Percentiles rank a stretch among this genome's conserved stretches.
phyloP scores from a whole-genome alignment of 2,888 invertebrate species.

The Terebella lapidaria region DNA sequence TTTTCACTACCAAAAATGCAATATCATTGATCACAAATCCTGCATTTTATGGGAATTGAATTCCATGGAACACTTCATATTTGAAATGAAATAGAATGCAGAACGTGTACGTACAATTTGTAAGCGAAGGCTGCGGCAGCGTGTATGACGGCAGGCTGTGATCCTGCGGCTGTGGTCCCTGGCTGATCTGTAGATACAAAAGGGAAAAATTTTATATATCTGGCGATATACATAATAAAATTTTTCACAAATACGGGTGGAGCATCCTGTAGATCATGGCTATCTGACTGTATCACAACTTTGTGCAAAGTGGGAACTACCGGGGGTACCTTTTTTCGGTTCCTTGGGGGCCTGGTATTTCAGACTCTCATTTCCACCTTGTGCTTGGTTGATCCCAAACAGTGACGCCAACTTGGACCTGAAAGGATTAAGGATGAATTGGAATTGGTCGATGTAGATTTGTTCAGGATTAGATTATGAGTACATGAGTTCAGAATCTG shows the following conservation, averaged over 20 bases:
- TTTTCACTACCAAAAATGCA: neutral
- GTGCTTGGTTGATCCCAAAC: conserved; percentile 14
- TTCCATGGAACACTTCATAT: too few species aligned
- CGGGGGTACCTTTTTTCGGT: conserved; percentile 40
- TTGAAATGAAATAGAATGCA: neutral
- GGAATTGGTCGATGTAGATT: neutral
- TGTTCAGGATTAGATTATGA: neutral
- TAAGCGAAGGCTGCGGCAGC: neutral
- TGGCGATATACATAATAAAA: too few species aligned
- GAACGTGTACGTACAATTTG: neutral
- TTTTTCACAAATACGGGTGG: too few species aligned
- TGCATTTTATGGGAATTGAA: neutral
- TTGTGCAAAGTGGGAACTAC: too few species aligned
- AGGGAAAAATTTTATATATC: too few species aligned
- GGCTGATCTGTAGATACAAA: too few species aligned
- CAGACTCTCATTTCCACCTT: conserved; percentile 45
- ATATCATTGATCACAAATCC: neutral
- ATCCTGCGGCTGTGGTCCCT: too few species aligned
- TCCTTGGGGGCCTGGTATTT: conserved; percentile 51
- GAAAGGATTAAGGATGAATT: neutral
- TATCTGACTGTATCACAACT: too few species aligned
- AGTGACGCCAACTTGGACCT: neutral
- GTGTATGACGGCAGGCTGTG: conserved; percentile 4
- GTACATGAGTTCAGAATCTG: too few species aligned
- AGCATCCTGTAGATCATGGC: too few species aligned